Evolutionary conservation across 1,140 invertebrate genomes (phyloP).

Genomic region (Gryon sp.): DNA sequence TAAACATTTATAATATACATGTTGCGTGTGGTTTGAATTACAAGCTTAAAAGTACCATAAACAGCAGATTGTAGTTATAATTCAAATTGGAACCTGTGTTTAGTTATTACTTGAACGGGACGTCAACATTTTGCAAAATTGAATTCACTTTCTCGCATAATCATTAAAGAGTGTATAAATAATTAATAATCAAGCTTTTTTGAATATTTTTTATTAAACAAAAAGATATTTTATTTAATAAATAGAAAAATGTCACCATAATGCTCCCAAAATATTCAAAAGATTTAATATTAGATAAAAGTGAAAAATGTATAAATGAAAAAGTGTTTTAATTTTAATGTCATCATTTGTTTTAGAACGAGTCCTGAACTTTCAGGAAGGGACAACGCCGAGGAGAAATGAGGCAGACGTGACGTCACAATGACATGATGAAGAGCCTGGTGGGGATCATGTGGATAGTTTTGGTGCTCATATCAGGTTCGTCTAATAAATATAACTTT

Average conservation of each 20-base stretch:
- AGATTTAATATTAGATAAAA: too few relatives aligned
- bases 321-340: slow-evolving; percentile 1
- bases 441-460: slow-evolving; percentile 83
- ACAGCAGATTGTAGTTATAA: slow-evolving; percentile 5
- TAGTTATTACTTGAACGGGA: not conserved
- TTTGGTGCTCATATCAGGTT: slow-evolving; percentile 82
- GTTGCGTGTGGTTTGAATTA: slow-evolving; percentile 22
- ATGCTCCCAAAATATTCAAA: too few relatives aligned
- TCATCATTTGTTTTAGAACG: slow-evolving; percentile 63
- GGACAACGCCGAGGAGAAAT: slow-evolving; percentile 74
- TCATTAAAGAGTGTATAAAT: too few relatives aligned
- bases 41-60: slow-evolving; percentile 23
- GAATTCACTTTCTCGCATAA: too few relatives aligned
- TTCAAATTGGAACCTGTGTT: slow-evolving; percentile 9
- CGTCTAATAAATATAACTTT: slow-evolving; percentile 53
- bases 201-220: too few relatives aligned
- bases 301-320: not conserved
- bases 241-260: too few relatives aligned
- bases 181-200: too few relatives aligned
- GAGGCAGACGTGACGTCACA: slow-evolving; percentile 80
- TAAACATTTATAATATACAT: slow-evolving; percentile 33
- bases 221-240: too few relatives aligned
- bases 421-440: slow-evolving; percentile 82
- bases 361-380: slow-evolving; percentile 69
- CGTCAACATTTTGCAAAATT: not conserved